phyloP scores from a whole-genome alignment of 2,888 invertebrate species.

The Ametastegia equiseti region DNA sequence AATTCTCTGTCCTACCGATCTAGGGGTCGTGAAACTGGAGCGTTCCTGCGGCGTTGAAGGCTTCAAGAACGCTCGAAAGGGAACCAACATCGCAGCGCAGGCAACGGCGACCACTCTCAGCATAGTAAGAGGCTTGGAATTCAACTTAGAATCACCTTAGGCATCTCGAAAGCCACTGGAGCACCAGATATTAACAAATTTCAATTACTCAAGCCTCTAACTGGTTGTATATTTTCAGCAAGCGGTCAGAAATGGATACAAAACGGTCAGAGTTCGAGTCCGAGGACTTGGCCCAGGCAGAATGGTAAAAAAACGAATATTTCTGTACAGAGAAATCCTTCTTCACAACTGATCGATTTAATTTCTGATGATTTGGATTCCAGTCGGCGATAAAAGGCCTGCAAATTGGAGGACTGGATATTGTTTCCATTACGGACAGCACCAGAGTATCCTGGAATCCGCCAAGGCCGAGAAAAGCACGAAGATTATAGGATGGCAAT shows the following conservation, averaged over 20 bases:
- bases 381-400: conserved; percentile 96
- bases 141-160: background rate
- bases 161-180: background rate
- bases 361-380: conserved; percentile 65
- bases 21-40: conserved; percentile 78
- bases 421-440: conserved; percentile 95
- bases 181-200: conserved; percentile 37
- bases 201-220: conserved; percentile 37
- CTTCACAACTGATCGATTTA: conserved; percentile 43
- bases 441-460: conserved; percentile 91
- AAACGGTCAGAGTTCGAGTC: conserved; percentile 86
- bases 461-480: conserved; percentile 89
- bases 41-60: conserved; percentile 94
- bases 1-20: background rate
- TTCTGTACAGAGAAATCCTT: background rate
- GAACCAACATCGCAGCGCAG: conserved; percentile 98
- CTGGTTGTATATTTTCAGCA: conserved; percentile 78
- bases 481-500: conserved; percentile 81
- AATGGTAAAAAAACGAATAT: conserved; percentile 81
- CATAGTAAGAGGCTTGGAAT: conserved; percentile 79
- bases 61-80: conserved; percentile 96
- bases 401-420: conserved; percentile 92
- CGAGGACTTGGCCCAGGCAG: conserved; percentile 93
- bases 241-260: conserved; percentile 85
- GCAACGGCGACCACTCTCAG: conserved; percentile 92